Evolutionary conservation across 2,113 vertebrate species (phyloP), one percentile per base, ranked within the genome.

Genomic region (Laterallus jamaicensis): DNA sequence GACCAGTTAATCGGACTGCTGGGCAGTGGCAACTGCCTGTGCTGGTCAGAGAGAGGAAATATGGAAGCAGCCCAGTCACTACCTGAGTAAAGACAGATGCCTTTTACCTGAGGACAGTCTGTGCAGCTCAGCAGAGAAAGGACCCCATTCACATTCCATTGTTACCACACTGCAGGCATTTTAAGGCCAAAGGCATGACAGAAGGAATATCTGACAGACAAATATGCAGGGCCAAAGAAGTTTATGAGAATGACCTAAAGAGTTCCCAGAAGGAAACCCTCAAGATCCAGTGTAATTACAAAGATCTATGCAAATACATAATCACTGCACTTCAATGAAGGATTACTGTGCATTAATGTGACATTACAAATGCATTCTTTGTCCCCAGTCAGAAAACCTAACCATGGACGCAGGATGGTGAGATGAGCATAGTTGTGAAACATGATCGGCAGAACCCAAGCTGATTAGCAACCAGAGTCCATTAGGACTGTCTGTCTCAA

Each of bases 61-160:
- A 11, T 2, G 7, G 52, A 70, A 35, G 5, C 40, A 81, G 22
- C 3, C 4, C 47, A 39, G 25, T 52, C 44, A 44, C 44, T 44
- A 75, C 14, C 24, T 2, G 3, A 56, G 40, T 5, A 1, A 2
- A 77, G 21, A 19, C 52, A 68, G n/a, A 17, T 0, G 1, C 21
- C 20, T 50, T 77, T 67, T 55, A 28, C 19, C 35, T 63, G 19
- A 86, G n/a, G 4, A 31, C 7, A 63, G 16, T 32, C 58, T 47
- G 19, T 25, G 47, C 24, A 50, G 15, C 37, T 64, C 25, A 55
- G 35, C 6, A 66, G 55, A 74, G 40, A 42, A 71, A 39, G 13
- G 5, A 12, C 4, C 67, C 39, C 3, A 15, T 56, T 39, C 17
- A 56, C 10, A 10, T 60, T 79, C 25, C 25, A 25, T 35, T 64